Conservation (phyloP, 2,888 invertebrate species). For the Quadroppia sp. region DNA sequence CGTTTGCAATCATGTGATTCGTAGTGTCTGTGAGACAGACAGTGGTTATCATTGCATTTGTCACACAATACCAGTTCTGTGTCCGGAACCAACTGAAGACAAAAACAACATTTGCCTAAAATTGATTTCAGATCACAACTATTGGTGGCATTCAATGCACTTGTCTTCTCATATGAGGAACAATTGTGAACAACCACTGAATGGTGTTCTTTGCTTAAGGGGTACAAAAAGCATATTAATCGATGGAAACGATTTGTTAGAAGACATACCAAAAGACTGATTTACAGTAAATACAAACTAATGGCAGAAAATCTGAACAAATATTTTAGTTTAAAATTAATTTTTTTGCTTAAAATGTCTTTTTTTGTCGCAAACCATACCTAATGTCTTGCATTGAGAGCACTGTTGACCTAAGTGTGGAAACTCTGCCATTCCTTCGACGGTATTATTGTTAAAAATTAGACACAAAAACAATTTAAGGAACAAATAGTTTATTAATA, state of each 20-base stretch:
- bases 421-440: slow-evolving; percentile 42
- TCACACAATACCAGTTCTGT: slow-evolving; percentile 40
- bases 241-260: not conserved
- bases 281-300: slow-evolving; percentile 39
- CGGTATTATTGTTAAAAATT: too few relatives aligned
- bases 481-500: not conserved
- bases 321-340: too few relatives aligned
- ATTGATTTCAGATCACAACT: too few relatives aligned
- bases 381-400: slow-evolving; percentile 36
- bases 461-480: too few relatives aligned
- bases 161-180: not conserved
- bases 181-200: slow-evolving; percentile 38
- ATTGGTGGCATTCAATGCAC: not conserved
- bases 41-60: slow-evolving; percentile 35
- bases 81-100: slow-evolving; percentile 26
- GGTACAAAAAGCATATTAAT: slow-evolving; percentile 1
- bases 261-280: slow-evolving; percentile 40
- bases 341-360: too few relatives aligned
- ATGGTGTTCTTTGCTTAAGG: slow-evolving; percentile 40
- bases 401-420: slow-evolving; percentile 43
- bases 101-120: slow-evolving; percentile 41
- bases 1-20: slow-evolving; percentile 40
- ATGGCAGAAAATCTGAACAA: slow-evolving; percentile 42
- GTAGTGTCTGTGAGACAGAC: slow-evolving; percentile 40
- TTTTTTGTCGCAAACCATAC: too few relatives aligned